Base-by-base conservation (phyloP, 1,140 invertebrate genomes). In the Muscidifurax raptorellus region DNA sequence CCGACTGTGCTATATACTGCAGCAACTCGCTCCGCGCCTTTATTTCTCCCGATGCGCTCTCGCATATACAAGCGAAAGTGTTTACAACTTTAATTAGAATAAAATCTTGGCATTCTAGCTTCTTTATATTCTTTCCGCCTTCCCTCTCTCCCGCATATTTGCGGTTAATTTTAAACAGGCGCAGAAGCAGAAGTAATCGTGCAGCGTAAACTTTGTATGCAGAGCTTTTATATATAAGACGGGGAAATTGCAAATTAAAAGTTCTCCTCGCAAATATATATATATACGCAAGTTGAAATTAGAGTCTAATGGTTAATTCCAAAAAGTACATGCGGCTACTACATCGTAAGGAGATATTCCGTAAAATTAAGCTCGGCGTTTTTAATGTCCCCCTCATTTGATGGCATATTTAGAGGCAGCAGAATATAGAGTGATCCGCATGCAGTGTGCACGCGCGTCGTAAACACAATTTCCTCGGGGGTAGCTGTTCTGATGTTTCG, bases 71-170 rank as follows among this genome's bases (percentile, higher is more conserved):
- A 82, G 76, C n/a, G 32, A 82, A 82, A 82, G 72, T 75, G 80
- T 74, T 75, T 82, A 74, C 28, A 82, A 32, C 80, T 82, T 82
- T 76, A 76, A 72, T 82, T 82, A 74, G 69, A 82, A 82, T 74
- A 36, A 82, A 82, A 82, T 75, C 28, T 75, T 64, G 59, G 44
- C 40, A 25, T 25, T 27, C 52, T 36, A 77, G 47, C 6, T 79
- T 79, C 59, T 79, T 79, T 79, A 67, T 67, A 79, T 79, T 66
- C 15, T 22, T 27, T 47, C 6, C 32, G 64, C 7, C 15, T 67
- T 59, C 40, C 18, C 32, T 59, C 47, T 32, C 25, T 15, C 74
- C 36, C 2, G 25, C n/a, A 47, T 76, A 76, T 30, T 47, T 52
- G 74, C n/a, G 74, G 18, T 76, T 76, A 44, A 74, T 80, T 80